Conservation (phyloP, 2,797 vertebrate species). For the Acrossocheilus fasciatus region DNA sequence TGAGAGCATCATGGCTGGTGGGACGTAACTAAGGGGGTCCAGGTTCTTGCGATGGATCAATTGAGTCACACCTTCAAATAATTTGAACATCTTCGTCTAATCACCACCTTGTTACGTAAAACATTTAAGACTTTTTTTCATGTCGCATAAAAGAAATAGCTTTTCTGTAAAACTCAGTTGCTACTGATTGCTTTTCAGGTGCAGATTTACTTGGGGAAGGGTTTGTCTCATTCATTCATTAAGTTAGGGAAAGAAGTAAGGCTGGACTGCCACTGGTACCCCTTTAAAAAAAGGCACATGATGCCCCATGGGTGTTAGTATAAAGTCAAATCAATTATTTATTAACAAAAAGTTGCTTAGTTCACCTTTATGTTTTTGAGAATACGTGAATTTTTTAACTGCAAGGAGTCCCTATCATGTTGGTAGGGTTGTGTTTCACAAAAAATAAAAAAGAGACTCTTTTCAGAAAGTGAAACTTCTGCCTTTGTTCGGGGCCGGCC, state of each 20-base stretch:
- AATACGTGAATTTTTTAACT: not conserved
- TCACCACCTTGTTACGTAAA: not conserved
- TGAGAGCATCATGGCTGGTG: not conserved
- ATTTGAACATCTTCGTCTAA: not conserved
- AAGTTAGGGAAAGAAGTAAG: not conserved
- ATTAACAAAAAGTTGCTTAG: not conserved
- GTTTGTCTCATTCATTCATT: not conserved
- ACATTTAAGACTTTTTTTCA: not conserved
- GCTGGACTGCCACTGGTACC: not conserved
- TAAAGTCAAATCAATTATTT: not conserved
- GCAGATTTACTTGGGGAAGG: not conserved
- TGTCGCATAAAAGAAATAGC: not conserved
- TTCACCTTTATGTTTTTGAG: not conserved
- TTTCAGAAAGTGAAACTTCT: slow-evolving; percentile 45
- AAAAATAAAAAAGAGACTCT: slow-evolving; percentile 25
- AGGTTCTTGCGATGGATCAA: not conserved
- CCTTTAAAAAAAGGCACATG: not conserved
- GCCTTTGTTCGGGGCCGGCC: slow-evolving; percentile 40
- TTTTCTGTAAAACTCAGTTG: not conserved
- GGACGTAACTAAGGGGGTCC: not conserved
- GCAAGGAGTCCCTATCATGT: slow-evolving; percentile 4
- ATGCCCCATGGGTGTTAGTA: not conserved
- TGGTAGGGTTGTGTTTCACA: slow-evolving; percentile 16
- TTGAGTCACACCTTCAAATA: not conserved
- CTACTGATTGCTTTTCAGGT: not conserved